These are phyloP conservation scores for Drosophila suzukii DNA, from an alignment of 1,140 invertebrate species.

Conservation along the genomic window DNA sequence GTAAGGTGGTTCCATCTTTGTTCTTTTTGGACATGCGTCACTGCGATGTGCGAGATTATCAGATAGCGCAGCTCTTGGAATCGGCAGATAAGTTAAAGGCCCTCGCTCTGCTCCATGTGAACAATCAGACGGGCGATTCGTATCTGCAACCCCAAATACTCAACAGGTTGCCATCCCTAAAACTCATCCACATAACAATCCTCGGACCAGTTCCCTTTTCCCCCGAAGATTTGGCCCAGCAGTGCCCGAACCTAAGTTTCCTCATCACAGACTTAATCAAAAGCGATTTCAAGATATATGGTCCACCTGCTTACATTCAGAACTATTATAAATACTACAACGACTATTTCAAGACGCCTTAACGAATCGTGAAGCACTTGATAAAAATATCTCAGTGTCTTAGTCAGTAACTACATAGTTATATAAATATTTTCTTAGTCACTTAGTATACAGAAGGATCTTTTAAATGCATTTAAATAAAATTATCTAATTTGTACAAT, in stretches of 20 bases:
- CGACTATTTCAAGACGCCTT: slow-evolving; percentile 22
- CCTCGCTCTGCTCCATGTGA: slow-evolving; percentile 35
- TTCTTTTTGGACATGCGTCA: slow-evolving; percentile 50
- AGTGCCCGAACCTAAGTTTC: slow-evolving; percentile 42
- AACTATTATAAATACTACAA: slow-evolving; percentile 21
- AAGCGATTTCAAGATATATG: slow-evolving; percentile 20
- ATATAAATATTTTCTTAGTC: not conserved
- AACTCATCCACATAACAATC: slow-evolving; percentile 38
- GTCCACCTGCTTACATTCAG: slow-evolving; percentile 35
- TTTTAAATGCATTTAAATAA: not conserved
- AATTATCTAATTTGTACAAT: no score
- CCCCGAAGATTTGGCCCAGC: slow-evolving; percentile 7
- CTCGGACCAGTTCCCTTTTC: slow-evolving; percentile 26
- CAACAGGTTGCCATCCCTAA: slow-evolving; percentile 3
- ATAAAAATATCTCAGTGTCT: not conserved
- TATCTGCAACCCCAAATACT: slow-evolving; percentile 27
- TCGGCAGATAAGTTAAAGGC: slow-evolving; percentile 36
- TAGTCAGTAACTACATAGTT: not conserved
- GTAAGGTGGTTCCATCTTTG: slow-evolving; percentile 22
- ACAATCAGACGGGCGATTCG: slow-evolving; percentile 34
- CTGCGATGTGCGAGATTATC: slow-evolving; percentile 41
- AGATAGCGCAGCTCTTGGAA: slow-evolving; percentile 41
- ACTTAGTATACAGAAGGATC: not conserved
- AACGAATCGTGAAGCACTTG: not conserved
- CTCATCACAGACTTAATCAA: slow-evolving; percentile 27